Evolutionary conservation across 2,888 invertebrate genomes (phyloP), one percentile per base, ranked within the genome.

Genomic region (Phortica magna): DNA sequence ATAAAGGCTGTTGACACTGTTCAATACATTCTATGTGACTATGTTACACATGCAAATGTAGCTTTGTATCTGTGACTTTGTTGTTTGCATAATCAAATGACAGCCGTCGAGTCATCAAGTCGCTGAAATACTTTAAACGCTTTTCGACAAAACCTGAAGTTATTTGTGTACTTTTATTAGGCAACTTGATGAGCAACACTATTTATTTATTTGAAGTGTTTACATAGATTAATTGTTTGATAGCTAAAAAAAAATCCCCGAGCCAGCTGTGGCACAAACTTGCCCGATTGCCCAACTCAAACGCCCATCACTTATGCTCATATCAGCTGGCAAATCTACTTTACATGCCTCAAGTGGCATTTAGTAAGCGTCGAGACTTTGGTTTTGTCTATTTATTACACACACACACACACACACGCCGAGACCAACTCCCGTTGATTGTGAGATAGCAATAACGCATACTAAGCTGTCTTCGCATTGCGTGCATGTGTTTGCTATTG

Each of bases 341-440:
- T 81, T 82, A 80, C 80, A 84, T 83, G 83, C 78, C 77, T 77
- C 76, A 78, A 81, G 81, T 80, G 78, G 77, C 76, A 76, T 73
- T 79, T 61, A 68, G 41, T 71, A 22, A 72, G 55, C 59, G 19
- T 17, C 17, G 48, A 7, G 59, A 59, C n/a, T 59, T 59, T 59
- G 59, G n/a, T n/a, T 59, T 59, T 59, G 14, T n/a, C 17, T 59
- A 59, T 59, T 59, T 59, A 59, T 19, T 14, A 53, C n/a, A 31
- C 31, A 31, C 31, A 31, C 31, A 31, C 31, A 31, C 31, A 31
- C 31, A 31, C 31, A 31, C 1, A 31, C 31, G 3, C 31, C 2
- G 31, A 31, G 31, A 31, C 31, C 31, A 31, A 31, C 31, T 31
- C 31, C 2, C 31, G 31, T 4, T 31, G 2, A 31, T 31, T 2